Evolutionary conservation across 2,888 invertebrate genomes (phyloP), one percentile per base, ranked within the genome.

Genomic region (Heliconius aoede): DNA sequence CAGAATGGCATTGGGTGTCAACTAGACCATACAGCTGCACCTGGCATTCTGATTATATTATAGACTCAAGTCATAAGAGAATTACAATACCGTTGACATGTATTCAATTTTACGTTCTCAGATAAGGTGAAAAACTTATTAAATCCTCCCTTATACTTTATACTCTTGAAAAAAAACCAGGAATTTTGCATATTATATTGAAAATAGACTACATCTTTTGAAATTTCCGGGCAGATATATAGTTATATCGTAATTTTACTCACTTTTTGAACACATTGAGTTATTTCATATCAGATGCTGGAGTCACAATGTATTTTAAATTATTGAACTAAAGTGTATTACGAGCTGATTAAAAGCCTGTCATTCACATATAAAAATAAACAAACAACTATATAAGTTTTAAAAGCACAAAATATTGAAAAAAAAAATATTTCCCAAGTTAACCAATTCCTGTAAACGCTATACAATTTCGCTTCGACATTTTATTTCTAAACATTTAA

Each of bases 21-120:
- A 64, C 11, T n/a, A 21, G 64, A 36, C 64, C 24, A 24, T 36
- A 24, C 36, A 36, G 64, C 32, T 32, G 64, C 64, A 64, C 32
- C 64, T 64, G 64, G 36, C 24, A 36, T 64, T 64, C 32, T 24
- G 15, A 64, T 64, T 64, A 64, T 64, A 64, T 64, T n/a, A 36
- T 24, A 32, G 11, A 9, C 9, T 18, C 8, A 18, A 15, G 4
- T 62, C 24, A 32, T 30, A 62, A n/a, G 13, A n/a, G n/a, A n/a
- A 2, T 62, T 21, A 13, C 36, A n/a, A 32, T 13, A 36, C 0
- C 11, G 1, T 13, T 64, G 32, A 32, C 13, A 32, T 32, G 32
- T 32, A 64, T 64, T 64, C n/a, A n/a, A 32, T n/a, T 21, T 62
- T 64, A 13, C 3, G 5, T 64, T 11, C 3, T 28, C 8, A 18